Base-by-base conservation (phyloP, 2,888 invertebrate genomes). In the Lasioglossum malachurum region DNA sequence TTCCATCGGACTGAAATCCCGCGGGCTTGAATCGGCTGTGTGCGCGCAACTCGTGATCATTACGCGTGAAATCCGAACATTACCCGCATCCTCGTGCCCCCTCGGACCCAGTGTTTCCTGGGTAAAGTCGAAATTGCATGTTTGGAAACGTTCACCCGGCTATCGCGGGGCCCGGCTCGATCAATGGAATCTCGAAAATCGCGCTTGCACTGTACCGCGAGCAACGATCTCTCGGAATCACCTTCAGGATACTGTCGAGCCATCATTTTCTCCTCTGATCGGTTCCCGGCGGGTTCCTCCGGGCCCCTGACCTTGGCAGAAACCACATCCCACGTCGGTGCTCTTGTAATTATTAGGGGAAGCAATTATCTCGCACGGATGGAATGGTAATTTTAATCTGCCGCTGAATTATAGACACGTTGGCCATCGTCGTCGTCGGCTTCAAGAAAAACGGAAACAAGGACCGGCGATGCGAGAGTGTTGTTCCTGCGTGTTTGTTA, bases 31-130 rank as follows among this genome's bases (percentile, higher is more conserved):
- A 27, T 49, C 83, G 46, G 16, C 41, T 73, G 49, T 41, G 38
- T 64, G 35, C 31, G 49, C 27, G 14, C 38, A 35, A 19, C 60
- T 75, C 64, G 46, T 38, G 23, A 57, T 81, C 67, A 86, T 86
- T 84, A 78, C 85, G 80, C 81, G 86, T 85, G 81, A 86, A 78
- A 84, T 86, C 72, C 23, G 64, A 78, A 85, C 81, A 53, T 64
- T 86, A 85, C 46, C 75, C 80, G 80, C 80, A 75, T 64, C 77
- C 46, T 57, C 5, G 76, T 44, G n/a, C 57, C 14, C 38, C n/a
- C 7, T 19, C 38, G 12, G 77, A 64, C 78, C 38, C 71, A 41
- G 72, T 78, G 75, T 78, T 72, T 64, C 44, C 81, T 60, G 64
- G 71, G 19, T 67, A 67, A 86, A 86, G 41, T 46, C 78, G 46